Percentiles rank a stretch among this genome's conserved stretches.
Evolutionary conservation across 2,113 vertebrate species (phyloP).

Genomic region (Eulemur macaco): DNA sequence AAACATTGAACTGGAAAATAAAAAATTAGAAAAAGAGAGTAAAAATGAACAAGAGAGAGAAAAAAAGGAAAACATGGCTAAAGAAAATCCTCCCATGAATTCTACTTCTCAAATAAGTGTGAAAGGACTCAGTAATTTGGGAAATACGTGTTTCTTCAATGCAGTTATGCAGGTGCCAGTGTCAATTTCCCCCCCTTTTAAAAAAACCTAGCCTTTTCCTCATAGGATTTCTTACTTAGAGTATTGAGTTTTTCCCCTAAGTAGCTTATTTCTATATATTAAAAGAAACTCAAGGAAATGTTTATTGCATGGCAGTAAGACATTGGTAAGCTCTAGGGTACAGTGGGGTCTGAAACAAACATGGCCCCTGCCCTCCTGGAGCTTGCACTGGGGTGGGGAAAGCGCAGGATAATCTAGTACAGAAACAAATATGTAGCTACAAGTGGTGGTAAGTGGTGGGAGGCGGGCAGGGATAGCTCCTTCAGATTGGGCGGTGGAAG

Average conservation of each 20-base stretch:
- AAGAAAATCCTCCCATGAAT: slow-evolving; percentile 76
- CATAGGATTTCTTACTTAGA: not conserved
- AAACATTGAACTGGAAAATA: slow-evolving; percentile 82
- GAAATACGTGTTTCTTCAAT: slow-evolving; percentile 98
- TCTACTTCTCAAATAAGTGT: slow-evolving; percentile 82
- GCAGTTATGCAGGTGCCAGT: slow-evolving; percentile 94
- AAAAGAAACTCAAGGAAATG: not conserved
- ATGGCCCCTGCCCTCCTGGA: not conserved
- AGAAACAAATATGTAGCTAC: not conserved
- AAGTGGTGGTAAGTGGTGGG: not conserved
- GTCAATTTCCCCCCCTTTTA: not conserved
- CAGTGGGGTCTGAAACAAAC: not conserved
- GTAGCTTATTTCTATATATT: not conserved
- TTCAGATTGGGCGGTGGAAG: not conserved
- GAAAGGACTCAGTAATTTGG: slow-evolving; percentile 96
- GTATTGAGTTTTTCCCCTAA: not conserved
- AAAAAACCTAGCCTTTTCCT: not conserved
- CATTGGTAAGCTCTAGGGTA: not conserved
- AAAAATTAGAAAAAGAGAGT: slow-evolving; percentile 85
- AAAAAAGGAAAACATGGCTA: slow-evolving; percentile 77
- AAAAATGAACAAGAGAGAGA: slow-evolving; percentile 85
- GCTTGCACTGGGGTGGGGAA: not conserved
- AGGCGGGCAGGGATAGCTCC: too few relatives aligned
- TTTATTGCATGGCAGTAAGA: not conserved
- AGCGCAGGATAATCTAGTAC: not conserved